Conservation (phyloP, 2,888 invertebrate species). For the Melieria crassipennis region DNA sequence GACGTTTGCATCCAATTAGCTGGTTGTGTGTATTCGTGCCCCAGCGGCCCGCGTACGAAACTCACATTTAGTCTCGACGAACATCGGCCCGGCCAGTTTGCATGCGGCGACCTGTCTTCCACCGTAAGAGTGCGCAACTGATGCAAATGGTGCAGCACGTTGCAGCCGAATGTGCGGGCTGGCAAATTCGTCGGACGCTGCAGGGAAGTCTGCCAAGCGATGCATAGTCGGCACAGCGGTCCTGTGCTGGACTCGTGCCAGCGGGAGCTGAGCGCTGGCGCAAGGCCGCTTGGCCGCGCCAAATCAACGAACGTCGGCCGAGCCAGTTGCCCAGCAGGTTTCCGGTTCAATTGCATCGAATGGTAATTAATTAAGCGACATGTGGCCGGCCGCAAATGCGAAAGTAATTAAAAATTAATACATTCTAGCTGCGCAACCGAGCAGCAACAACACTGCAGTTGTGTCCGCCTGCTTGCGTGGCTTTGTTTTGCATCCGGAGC, state of each 20-base stretch:
- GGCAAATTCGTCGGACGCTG: no score
- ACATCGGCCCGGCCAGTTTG: conserved; percentile 20
- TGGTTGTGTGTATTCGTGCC: not conserved
- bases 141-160: conserved; percentile 22
- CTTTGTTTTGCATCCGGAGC: no score
- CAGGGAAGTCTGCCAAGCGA: no score
- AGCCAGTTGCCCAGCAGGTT: no score
- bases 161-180: not conserved
- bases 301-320: no score
- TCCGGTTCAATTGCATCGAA: conserved; percentile 29
- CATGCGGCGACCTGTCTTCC: not conserved
- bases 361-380: conserved; percentile 51
- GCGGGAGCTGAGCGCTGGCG: no score
- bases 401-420: conserved; percentile 51
- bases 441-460: no score
- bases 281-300: no score
- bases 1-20: not conserved
- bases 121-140: not conserved
- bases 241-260: no score
- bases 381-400: conserved; percentile 44
- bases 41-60: not conserved
- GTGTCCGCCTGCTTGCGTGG: no score
- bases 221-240: no score
- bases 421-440: conserved; percentile 40
- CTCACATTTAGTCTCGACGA: not conserved